Conservation (phyloP, 2,888 invertebrate species). For the Leucozona laternaria region DNA sequence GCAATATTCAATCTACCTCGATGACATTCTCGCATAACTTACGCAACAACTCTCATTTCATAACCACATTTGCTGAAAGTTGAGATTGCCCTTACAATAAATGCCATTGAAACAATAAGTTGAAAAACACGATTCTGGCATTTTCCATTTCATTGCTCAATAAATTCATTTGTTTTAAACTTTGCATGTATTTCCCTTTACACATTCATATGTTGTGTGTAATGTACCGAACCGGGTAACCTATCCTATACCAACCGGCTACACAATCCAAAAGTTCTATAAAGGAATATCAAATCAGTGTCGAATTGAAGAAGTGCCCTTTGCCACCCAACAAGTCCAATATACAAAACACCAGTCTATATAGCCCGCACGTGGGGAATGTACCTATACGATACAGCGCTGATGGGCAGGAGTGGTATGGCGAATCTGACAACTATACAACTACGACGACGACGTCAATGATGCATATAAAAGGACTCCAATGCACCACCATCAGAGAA, state of each 20-base stretch:
- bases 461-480: constrained; percentile 44
- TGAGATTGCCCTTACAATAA: constrained; percentile 14
- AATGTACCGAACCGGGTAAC: neutral
- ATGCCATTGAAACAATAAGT: constrained; percentile 21
- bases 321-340: constrained; percentile 12
- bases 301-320: constrained; percentile 12
- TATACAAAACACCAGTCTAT: constrained; percentile 29
- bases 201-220: neutral
- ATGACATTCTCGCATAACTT: neutral
- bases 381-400: no score
- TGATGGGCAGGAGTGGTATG: neutral
- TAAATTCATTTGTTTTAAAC: constrained; percentile 23
- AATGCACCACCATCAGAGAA: constrained; percentile 5
- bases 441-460: constrained; percentile 34
- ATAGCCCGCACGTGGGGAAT: neutral
- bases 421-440: neutral
- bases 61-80: neutral
- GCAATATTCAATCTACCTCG: neutral
- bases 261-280: neutral
- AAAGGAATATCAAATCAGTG: constrained; percentile 34
- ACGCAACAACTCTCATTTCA: neutral
- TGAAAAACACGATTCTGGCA: constrained; percentile 25
- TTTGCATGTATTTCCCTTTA: constrained; percentile 12
- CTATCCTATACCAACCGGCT: neutral
- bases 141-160: constrained; percentile 24